Evolutionary conservation across 1,140 invertebrate genomes (phyloP), one percentile per base, ranked within the genome.

Genomic region (Apolygus lucorum): DNA sequence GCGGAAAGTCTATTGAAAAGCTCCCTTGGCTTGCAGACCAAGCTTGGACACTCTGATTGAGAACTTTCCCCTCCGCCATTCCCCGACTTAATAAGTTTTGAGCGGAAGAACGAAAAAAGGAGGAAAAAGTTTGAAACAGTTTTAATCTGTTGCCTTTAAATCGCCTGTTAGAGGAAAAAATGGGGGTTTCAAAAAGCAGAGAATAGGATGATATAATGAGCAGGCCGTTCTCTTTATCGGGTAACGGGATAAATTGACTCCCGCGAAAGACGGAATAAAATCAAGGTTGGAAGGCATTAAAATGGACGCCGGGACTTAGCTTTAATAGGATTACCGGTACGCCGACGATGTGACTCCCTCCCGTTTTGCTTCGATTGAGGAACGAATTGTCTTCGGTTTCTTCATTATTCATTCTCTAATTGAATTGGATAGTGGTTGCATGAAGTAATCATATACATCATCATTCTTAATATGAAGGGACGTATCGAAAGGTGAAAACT

Each of bases 331-430:
- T 59, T 59, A 59, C 54, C 22, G 54, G 54, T 4, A 24, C 4
- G 11, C 54, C 54, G 22, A 59, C 22, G 54, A 11, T 8, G 8
- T 49, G 8, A 4, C 22, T 22, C 22, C 54, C 22, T 59, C 22
- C 54, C 54, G 4, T 22, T 24, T 22, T 59, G 22, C 22, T 21
- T 11, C 54, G 54, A 59, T 59, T 59, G 54, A 11, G 22, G 22
- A 59, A 59, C 54, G 22, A 59, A 59, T 59, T 59, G 54, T 59
- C 13, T 24, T 59, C n/a, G n/a, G n/a, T n/a, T 59, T 59, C 54
- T 59, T 22, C 54, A 11, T 59, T 21, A 59, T 22, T 22, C 54
- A 59, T 59, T 11, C 54, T 59, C 11, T 59, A 59, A 59, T 59
- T 59, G 54, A 13, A 14, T 59, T 59, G 4, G 34, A 17, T 8